Evolutionary conservation across 2,888 invertebrate species (phyloP).

Genomic region (Eupithecia pulchellata): DNA sequence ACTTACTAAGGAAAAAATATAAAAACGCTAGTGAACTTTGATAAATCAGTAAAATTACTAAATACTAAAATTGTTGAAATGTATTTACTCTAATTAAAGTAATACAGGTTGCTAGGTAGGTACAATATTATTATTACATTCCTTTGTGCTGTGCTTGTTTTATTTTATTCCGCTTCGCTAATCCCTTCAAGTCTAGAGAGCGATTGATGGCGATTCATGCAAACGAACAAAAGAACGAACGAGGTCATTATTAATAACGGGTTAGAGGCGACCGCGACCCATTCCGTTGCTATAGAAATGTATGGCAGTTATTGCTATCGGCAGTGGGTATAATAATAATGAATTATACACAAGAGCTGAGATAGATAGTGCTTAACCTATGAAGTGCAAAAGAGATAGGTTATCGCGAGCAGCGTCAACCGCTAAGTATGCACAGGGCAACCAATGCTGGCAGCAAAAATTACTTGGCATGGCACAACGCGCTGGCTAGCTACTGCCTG

Average conservation of each 20-base stretch:
- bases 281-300: constrained; percentile 24
- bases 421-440: constrained; percentile 70
- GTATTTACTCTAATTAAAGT: too few species aligned
- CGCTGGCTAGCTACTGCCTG: constrained; percentile 53
- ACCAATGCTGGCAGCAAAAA: constrained; percentile 74
- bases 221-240: constrained; percentile 6
- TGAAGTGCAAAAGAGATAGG: constrained; percentile 59
- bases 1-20: too few species aligned
- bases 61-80: too few species aligned
- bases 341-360: constrained; percentile 42
- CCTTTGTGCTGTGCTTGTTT: background rate
- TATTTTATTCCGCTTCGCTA: background rate
- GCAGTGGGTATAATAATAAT: constrained; percentile 13
- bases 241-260: background rate
- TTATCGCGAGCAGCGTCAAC: constrained; percentile 52
- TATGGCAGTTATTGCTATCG: constrained; percentile 9
- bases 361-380: constrained; percentile 43
- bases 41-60: too few species aligned
- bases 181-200: background rate
- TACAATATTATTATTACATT: background rate
- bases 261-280: constrained; percentile 20
- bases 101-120: background rate
- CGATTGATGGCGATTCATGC: too few species aligned
- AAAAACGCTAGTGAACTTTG: too few species aligned
- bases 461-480: constrained; percentile 60